Base-by-base conservation (phyloP, 2,888 invertebrate species). In the Zygaena filipendulae region DNA sequence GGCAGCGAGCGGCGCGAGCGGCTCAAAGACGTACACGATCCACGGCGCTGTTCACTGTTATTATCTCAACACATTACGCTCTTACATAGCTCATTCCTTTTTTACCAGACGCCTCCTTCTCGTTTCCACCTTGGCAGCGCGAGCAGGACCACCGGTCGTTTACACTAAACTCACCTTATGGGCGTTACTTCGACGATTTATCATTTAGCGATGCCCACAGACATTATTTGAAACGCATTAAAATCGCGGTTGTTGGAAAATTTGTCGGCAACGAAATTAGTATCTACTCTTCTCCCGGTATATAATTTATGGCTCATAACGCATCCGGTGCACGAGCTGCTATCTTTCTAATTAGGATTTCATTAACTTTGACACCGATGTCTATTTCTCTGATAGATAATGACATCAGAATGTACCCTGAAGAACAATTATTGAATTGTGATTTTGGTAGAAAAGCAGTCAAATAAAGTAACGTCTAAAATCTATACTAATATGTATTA, bases 221-320 rank as follows among this genome's bases (percentile, higher is more conserved):
- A 75, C 70, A 77, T 77, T 77, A 75, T 77, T 75, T 72, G 75
- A 71, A 74, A 77, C 77, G 66, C 70, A 75, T 75, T 75, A 77
- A 77, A 75, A 70, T 74, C 67, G 74, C 70, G 68, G 61, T 67
- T 68, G 69, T 72, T n/a, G 66, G 63, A 71, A 75, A 77, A 74
- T 75, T 75, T 71, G 75, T 74, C 72, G 75, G 77, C 70, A 71
- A 71, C 74, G 59, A 74, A 75, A 77, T 79, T 74, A 75, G 68
- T 79, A 71, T n/a, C n/a, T n/a, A n/a, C 70, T 71, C 59, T 56
- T 62, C 62, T 57, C 55, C 33, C 57, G 63, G 67, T 67, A 66
- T 64, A 74, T 75, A 75, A 77, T 75, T 75, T 74, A 77, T 75
- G 68, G 71, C 59, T 69, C 63, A 58, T 44, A 52, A 57, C 54